Conservation (phyloP, 2,797 vertebrate species). For the Nyctalus aviator region DNA sequence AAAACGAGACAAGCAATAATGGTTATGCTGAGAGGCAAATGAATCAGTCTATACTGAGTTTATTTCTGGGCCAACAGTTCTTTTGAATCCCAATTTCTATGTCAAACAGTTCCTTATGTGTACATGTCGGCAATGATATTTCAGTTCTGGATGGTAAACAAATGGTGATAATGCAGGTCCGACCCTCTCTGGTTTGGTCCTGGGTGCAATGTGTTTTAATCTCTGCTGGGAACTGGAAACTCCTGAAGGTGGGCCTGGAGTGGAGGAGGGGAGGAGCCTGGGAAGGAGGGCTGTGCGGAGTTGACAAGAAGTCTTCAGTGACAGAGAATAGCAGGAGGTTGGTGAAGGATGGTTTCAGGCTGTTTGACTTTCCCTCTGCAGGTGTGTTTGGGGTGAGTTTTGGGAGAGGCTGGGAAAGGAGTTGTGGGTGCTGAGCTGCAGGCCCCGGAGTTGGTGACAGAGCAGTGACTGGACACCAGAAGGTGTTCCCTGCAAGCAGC, state of each 20-base stretch:
- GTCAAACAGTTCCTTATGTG: too few relatives aligned
- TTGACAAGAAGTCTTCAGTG: constrained; percentile 22
- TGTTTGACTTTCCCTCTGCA: constrained; percentile 10
- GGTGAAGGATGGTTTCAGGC: constrained; percentile 22
- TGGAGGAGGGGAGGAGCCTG: accelerated
- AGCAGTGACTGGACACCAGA: constrained; percentile 51
- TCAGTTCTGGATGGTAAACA: too few relatives aligned
- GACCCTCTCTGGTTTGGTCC: too few relatives aligned
- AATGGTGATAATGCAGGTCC: too few relatives aligned
- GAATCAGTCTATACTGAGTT: too few relatives aligned
- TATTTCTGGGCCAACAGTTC: too few relatives aligned
- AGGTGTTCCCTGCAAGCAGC: constrained; percentile 62
- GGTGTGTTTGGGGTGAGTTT: background rate
- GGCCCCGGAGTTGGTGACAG: constrained; percentile 50
- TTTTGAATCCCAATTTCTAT: too few relatives aligned
- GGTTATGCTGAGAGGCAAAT: too few relatives aligned
- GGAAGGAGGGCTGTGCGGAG: background rate
- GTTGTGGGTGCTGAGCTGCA: constrained; percentile 59
- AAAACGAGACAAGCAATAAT: too few relatives aligned
- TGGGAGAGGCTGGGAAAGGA: background rate
- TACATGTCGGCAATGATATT: too few relatives aligned
- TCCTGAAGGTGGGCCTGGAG: too few relatives aligned
- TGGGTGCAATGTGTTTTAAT: constrained; percentile 61
- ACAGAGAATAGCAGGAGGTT: background rate
- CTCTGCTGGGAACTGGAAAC: constrained; percentile 71